Percentiles rank a stretch among this genome's conserved stretches.
Conservation (phyloP, 2,888 invertebrate genomes). For the Cephus pulcher region DNA sequence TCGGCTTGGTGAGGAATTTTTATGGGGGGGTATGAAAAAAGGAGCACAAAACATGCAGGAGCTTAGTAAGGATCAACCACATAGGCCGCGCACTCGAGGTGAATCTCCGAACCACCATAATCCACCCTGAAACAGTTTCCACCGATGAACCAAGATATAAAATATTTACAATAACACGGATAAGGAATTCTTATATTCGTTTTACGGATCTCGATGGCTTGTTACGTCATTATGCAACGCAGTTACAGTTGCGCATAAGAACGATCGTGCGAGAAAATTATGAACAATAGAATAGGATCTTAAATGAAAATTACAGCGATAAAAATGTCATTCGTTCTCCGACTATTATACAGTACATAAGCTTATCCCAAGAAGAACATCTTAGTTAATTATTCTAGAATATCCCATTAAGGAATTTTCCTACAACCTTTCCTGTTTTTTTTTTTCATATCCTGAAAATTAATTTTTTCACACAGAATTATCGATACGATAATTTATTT, state of each 20-base stretch:
- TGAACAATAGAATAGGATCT: not conserved
- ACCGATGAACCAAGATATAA: not conserved
- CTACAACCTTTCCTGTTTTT: not conserved
- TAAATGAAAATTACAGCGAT: not conserved
- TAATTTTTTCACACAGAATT: not conserved
- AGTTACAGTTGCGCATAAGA: not conserved
- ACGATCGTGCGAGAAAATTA: not conserved
- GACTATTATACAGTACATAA: not conserved
- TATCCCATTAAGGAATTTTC: not conserved
- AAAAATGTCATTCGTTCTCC: not conserved
- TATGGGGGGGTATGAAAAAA: slow-evolving; percentile 35
- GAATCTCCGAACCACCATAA: not conserved
- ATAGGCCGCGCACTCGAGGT: not conserved
- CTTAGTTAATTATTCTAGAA: not conserved
- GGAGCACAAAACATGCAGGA: slow-evolving; percentile 18
- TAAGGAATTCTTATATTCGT: not conserved
- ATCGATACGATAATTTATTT: not conserved
- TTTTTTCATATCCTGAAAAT: not conserved
- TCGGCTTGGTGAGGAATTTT: slow-evolving; percentile 40
- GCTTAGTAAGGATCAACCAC: not conserved
- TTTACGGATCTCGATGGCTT: not conserved
- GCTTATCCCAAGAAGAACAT: not conserved
- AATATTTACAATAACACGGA: not conserved
- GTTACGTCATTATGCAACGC: not conserved
- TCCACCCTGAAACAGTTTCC: not conserved